phyloP scores from a whole-genome alignment of 2,888 invertebrate genomes.

The Crioceris asparagi region DNA sequence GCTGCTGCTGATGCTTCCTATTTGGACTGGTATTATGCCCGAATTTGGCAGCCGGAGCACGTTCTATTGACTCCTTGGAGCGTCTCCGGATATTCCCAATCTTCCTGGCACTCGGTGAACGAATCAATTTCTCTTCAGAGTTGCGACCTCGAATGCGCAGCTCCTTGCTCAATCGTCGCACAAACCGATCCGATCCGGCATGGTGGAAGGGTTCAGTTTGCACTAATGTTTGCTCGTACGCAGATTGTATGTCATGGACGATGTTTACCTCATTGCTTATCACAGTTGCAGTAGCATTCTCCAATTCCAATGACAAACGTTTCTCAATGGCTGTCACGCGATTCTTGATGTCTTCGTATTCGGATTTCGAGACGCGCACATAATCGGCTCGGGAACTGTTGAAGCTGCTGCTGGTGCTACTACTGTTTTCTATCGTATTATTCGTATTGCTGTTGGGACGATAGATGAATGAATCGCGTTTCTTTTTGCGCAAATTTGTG shows the following conservation, averaged over 20 bases:
- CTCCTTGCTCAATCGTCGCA: constrained; percentile 59
- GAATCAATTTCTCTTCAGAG: constrained; percentile 55
- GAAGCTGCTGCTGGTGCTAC: constrained; percentile 3
- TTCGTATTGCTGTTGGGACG: constrained; percentile 9
- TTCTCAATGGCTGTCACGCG: constrained; percentile 55
- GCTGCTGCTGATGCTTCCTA: too few relatives aligned
- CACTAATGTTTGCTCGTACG: constrained; percentile 62
- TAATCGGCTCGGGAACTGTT: constrained; percentile 44
- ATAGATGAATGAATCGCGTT: constrained; percentile 27
- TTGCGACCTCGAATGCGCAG: constrained; percentile 65
- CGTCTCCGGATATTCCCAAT: constrained; percentile 64
- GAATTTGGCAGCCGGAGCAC: too few relatives aligned
- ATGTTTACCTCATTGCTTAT: constrained; percentile 35
- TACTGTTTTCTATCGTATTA: not conserved
- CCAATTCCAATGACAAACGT: constrained; percentile 31
- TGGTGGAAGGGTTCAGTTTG: constrained; percentile 55
- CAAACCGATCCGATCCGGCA: constrained; percentile 59
- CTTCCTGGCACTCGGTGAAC: constrained; percentile 70
- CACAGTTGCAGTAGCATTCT: constrained; percentile 20
- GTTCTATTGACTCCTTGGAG: constrained; percentile 60
- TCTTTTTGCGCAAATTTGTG: constrained; percentile 30
- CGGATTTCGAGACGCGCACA: constrained; percentile 60
- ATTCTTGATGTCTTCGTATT: constrained; percentile 68
- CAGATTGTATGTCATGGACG: constrained; percentile 55
- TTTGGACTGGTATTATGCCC: too few relatives aligned